phyloP scores from a whole-genome alignment of 2,113 vertebrate species.

The Oncorhynchus gorbuscha region DNA sequence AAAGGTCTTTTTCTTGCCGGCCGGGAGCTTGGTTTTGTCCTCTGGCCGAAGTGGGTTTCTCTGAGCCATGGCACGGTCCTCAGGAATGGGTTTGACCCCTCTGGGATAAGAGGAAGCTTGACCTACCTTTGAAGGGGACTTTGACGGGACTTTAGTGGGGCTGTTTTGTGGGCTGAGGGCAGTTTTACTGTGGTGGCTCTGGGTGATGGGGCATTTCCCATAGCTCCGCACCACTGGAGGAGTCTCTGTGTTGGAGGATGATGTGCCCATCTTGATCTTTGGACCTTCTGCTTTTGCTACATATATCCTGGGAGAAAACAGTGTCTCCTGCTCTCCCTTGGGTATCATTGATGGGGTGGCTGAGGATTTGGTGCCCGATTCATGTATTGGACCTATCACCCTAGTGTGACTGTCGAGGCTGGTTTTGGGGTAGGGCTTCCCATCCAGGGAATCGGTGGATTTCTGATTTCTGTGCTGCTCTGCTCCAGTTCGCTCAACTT shows the following conservation, averaged over 20 bases:
- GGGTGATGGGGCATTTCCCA: conserved; percentile 63
- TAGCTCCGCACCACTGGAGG: conserved; percentile 63
- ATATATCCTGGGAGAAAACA: conserved; percentile 58
- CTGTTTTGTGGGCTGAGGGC: conserved; percentile 74
- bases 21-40: conserved; percentile 51
- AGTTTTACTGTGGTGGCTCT: conserved; percentile 63
- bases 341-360: conserved; percentile 70
- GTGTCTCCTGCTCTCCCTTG: conserved; percentile 57
- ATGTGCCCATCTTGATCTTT: conserved; percentile 67
- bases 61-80: conserved; percentile 30
- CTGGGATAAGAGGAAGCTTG: conserved; percentile 49
- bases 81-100: conserved; percentile 45
- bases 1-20: conserved; percentile 52
- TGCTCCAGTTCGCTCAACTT: conserved; percentile 29
- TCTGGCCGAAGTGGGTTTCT: conserved; percentile 47
- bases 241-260: conserved; percentile 54
- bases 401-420: conserved; percentile 67
- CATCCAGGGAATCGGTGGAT: conserved; percentile 48
- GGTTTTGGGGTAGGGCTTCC: conserved; percentile 41
- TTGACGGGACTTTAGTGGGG: conserved; percentile 78
- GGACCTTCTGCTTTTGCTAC: conserved; percentile 74
- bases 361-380: conserved; percentile 64
- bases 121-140: conserved; percentile 76
- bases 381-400: conserved; percentile 65
- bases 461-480: conserved; percentile 47